Conservation (phyloP, 1,140 invertebrate species). For the Lasioglossum baleicum region DNA sequence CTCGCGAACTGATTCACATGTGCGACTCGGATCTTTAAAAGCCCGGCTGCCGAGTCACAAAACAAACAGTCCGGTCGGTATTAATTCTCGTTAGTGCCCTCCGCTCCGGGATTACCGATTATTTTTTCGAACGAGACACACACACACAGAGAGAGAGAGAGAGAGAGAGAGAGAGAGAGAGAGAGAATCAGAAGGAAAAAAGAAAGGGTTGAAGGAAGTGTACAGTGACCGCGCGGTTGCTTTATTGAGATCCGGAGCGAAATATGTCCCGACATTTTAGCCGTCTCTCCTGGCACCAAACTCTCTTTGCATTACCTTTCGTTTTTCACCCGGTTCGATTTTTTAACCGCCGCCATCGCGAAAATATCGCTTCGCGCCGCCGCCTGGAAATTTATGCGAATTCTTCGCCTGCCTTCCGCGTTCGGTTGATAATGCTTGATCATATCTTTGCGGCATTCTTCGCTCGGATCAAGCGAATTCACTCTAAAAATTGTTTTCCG, state of each 20-base stretch:
- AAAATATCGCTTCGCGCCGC: conserved; percentile 17
- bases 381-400: conserved; percentile 14
- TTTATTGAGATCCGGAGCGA: conserved; percentile 25
- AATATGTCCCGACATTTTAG: conserved; percentile 9
- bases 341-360: not conserved
- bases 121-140: conserved; percentile 15
- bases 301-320: not conserved
- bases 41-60: conserved; percentile 39
- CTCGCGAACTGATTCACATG: conserved; percentile 34
- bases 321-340: not conserved
- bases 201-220: too few relatives aligned
- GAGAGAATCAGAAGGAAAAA: not conserved
- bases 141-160: too few relatives aligned
- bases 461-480: not conserved
- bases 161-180: not conserved
- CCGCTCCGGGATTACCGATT: conserved; percentile 55
- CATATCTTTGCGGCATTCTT: not conserved
- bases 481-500: not conserved
- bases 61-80: conserved; percentile 57
- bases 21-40: conserved; percentile 55
- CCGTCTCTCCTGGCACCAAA: not conserved
- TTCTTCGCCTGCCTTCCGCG: conserved; percentile 16
- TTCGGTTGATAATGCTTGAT: conserved; percentile 14
- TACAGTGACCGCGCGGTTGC: not conserved
- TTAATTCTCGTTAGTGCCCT: conserved; percentile 60